Conservation (phyloP, 2,888 invertebrate genomes). For the Eristalinus aeneus region DNA sequence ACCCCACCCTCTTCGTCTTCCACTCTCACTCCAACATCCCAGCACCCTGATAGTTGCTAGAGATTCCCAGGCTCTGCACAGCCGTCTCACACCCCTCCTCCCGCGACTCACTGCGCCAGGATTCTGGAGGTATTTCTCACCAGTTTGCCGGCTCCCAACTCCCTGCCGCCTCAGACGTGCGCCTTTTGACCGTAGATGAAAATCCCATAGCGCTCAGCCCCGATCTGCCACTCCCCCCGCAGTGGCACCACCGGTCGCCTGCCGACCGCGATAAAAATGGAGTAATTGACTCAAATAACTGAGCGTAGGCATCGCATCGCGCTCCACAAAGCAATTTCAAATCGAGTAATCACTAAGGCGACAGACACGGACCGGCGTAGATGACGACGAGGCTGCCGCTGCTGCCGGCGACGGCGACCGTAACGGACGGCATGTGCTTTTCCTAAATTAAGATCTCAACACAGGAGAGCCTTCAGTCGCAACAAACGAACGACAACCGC, state of each 20-base stretch:
- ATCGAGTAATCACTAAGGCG: conserved; percentile 61
- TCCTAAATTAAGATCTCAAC: conserved; percentile 70
- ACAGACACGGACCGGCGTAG: conserved; percentile 39
- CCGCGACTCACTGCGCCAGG: not conserved
- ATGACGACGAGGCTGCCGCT: conserved; percentile 1
- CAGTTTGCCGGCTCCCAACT: not conserved
- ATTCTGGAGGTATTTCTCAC: not conserved
- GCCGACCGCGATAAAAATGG: conserved; percentile 46
- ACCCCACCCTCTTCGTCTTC: not conserved
- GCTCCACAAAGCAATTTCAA: conserved; percentile 61
- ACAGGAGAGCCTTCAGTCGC: not conserved
- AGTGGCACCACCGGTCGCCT: not conserved
- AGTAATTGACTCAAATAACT: conserved; percentile 70
- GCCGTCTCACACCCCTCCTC: not conserved
- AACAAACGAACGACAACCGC: not conserved
- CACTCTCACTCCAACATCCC: not conserved
- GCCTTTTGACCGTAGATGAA: not conserved
- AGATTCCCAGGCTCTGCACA: not conserved
- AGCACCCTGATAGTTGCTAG: not conserved
- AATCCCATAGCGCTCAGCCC: conserved; percentile 51
- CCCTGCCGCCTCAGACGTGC: no score
- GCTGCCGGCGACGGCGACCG: not conserved
- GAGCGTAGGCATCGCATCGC: conserved; percentile 61
- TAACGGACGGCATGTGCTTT: conserved; percentile 61
- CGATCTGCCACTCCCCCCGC: not conserved